Base-by-base conservation (phyloP, 2,113 vertebrate species). In the Elephantulus edwardii region DNA sequence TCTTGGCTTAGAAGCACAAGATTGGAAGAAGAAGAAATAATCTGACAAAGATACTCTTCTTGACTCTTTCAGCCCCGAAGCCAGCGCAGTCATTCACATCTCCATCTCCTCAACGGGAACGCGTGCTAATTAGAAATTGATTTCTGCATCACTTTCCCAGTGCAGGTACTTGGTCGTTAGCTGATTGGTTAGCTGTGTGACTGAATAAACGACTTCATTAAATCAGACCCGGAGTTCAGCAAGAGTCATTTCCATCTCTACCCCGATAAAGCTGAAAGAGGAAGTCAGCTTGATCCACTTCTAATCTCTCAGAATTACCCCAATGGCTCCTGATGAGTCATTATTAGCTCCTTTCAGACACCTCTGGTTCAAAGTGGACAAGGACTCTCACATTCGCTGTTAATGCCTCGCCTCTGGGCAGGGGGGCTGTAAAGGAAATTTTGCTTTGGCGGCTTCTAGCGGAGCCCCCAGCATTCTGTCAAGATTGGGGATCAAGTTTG, bases 401-500 rank as follows among this genome's bases (percentile, higher is more conserved):
- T 62, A 1, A 8, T 20, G 28, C 52, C 89, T 90, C 76, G 86
- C 78, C 86, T 2, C 7, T 72, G 48, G 52, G 46, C 7, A 13
- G 11, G 74, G 58, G 58, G 19, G 83, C 40, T 19, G 1, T 3
- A 50, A 33, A 60, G 89, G 93, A 33, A 81, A 91, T 81, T 96
- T 95, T 46, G 2, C 90, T 96, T 92, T 83, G 94, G 93, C 91
- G 94, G 91, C 96, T 96, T 94, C 87, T 95, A 12, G 76, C 81
- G 56, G 87, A 95, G 92, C 89, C 95, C 83, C 52, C 93, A 81
- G 94, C 78, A 2, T 82, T 91, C 91, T 93, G 97, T 98, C 97
- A 97, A 97, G 95, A 92, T 96, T 96, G 96, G 30, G 82, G 95
- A 96, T 96, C 84, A 97, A 97, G 95, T 96, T 96, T 96, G 95